Evolutionary conservation across 2,113 vertebrate genomes (phyloP).

Genomic region (Siniperca chuatsi): DNA sequence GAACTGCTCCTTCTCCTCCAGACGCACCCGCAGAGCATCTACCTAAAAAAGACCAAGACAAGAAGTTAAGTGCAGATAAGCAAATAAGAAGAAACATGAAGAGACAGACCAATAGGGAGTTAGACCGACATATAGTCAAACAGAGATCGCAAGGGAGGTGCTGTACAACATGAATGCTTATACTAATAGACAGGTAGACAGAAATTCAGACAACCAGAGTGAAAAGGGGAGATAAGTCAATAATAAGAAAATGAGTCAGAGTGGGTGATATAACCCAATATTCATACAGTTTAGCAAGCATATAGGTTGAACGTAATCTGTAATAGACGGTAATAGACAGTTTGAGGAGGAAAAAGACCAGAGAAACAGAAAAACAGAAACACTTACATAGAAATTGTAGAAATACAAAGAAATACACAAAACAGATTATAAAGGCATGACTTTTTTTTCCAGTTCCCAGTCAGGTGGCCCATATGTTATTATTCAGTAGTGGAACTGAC

Average conservation of each 20-base stretch:
- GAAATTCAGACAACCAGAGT: neutral
- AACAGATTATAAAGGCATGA: neutral
- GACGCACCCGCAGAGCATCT: slow-evolving; percentile 93
- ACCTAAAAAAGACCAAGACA: slow-evolving; percentile 83
- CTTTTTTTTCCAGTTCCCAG: neutral
- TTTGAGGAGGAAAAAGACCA: neutral
- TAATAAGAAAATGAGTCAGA: neutral
- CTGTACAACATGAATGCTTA: neutral
- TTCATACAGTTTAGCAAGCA: slow-evolving; percentile 11
- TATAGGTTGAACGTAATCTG: slow-evolving; percentile 14
- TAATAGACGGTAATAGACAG: neutral
- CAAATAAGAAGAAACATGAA: slow-evolving; percentile 3
- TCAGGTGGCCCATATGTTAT: slow-evolving; percentile 49
- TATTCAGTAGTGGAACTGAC: slow-evolving; percentile 42
- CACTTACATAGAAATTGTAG: neutral
- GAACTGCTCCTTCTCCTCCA: slow-evolving; percentile 97
- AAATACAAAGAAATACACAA: slow-evolving; percentile 16
- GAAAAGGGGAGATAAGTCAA: neutral
- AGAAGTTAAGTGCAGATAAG: neutral
- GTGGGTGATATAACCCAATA: neutral
- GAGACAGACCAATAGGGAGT: neutral
- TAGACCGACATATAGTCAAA: neutral
- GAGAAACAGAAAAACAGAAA: slow-evolving; percentile 10
- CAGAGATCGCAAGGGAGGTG: neutral
- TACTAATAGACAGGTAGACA: neutral